Conservation (phyloP, 2,113 vertebrate species). For the Petromus typicus region DNA sequence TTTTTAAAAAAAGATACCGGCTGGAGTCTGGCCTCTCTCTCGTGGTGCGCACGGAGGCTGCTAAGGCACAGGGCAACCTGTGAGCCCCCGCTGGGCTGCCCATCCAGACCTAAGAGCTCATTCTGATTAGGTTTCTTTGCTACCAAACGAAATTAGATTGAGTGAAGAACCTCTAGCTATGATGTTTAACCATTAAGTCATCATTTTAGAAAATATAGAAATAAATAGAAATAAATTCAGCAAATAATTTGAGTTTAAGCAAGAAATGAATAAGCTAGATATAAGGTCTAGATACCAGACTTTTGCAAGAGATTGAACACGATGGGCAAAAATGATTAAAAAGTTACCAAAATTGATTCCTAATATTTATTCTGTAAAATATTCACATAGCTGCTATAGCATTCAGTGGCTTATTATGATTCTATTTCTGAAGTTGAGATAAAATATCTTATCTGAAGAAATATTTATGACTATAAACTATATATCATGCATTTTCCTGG, state of each 20-base stretch:
- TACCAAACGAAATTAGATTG: constrained; percentile 66
- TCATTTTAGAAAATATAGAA: background rate
- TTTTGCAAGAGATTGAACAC: background rate
- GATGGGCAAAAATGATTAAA: background rate
- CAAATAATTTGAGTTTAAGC: background rate
- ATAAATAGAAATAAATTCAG: background rate
- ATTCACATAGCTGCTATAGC: background rate
- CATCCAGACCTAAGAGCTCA: constrained; percentile 60
- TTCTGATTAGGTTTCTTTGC: constrained; percentile 55
- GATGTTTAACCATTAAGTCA: constrained; percentile 43
- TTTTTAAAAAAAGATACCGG: too few relatives aligned
- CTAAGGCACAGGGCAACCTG: constrained; percentile 48
- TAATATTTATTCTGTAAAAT: background rate
- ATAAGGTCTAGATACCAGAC: background rate
- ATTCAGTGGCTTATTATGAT: background rate
- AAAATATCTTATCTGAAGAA: background rate
- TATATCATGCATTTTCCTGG: background rate
- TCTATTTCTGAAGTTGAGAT: background rate
- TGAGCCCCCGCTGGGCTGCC: constrained; percentile 45
- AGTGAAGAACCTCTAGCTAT: constrained; percentile 68
- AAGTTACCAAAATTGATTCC: background rate
- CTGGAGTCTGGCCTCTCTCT: constrained; percentile 52
- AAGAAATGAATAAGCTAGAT: background rate
- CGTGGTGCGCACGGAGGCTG: background rate
- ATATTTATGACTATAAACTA: background rate